phyloP scores from a whole-genome alignment of 2,888 invertebrate genomes.

The Lithodes maja region DNA sequence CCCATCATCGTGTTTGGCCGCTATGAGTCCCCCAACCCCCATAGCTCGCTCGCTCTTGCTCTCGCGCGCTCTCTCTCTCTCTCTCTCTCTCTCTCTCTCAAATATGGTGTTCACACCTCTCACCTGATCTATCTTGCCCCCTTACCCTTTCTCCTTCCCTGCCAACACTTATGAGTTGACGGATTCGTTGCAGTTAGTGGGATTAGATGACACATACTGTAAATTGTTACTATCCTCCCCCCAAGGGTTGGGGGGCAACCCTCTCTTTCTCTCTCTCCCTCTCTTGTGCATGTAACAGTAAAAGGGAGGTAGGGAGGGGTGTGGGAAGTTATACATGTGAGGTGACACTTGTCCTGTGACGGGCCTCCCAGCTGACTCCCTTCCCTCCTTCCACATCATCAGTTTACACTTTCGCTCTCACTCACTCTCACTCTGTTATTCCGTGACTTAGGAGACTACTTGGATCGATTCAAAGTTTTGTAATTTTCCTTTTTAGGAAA shows the following conservation, averaged over 20 bases:
- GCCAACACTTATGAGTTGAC: not conserved
- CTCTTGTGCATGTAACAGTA: not conserved
- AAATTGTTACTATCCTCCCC: not conserved
- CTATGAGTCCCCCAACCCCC: not conserved
- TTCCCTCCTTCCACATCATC: conserved; percentile 1
- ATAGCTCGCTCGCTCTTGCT: not conserved
- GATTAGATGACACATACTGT: not conserved
- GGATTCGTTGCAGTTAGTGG: no score
- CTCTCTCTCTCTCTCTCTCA: conserved; percentile 3
- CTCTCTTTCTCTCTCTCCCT: not conserved
- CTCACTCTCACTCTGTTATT: not conserved
- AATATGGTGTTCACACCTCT: not conserved
- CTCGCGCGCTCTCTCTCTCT: not conserved
- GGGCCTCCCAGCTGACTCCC: not conserved
- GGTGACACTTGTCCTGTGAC: not conserved
- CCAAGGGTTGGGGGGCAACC: not conserved
- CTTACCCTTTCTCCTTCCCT: not conserved
- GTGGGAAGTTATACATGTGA: not conserved
- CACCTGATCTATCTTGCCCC: not conserved
- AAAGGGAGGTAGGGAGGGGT: not conserved
- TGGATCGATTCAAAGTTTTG: no score
- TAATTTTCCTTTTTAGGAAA: no score
- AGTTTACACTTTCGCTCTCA: not conserved
- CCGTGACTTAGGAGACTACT: no score
- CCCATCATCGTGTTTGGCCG: conserved; percentile 32